Base-by-base conservation (phyloP, 2,888 invertebrate species). In the Lampropteryx suffumata region DNA sequence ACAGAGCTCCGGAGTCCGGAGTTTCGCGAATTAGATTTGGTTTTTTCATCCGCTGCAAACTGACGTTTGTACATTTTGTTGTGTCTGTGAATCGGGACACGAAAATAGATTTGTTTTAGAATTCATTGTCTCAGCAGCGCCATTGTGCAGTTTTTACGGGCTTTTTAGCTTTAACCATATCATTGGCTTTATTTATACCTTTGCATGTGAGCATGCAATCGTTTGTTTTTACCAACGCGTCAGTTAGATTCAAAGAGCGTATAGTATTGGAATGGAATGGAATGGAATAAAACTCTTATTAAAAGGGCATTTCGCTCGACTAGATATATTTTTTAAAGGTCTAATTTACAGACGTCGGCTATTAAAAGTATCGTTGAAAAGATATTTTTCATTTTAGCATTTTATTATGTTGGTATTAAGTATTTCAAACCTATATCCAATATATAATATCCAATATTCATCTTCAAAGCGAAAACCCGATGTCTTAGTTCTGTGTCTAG, bases 21-120 rank as follows among this genome's bases (percentile, higher is more conserved):
- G 55, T 63, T 67, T 63, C 59, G 58, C 61, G 65, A 62, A 69
- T 71, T 70, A 66, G 61, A 67, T 72, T 74, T 59, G 60, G n/a
- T 64, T 62, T 63, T 66, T 69, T 61, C 58, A 62, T 62, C 61
- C 54, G 56, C 61, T 69, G 61, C 65, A 64, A 71, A 66, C 67
- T 62, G 61, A 60, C 60, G 59, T 61, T 64, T 59, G 35, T 48
- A 50, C 59, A 61, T 69, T 73, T 73, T 73, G 42, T 42, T 42
- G 64, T 69, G 67, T 72, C 69, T 71, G 63, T 55, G 61, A 68
- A 67, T 65, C 64, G 64, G 62, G 49, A 59, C 55, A 59, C 41
- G 42, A 53, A 64, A 65, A 67, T 65, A 57, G 56, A 62, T 55
- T 51, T 52, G 37, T 42, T 57, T 55, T 47, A 36, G 51, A 37